Evolutionary conservation across 2,888 invertebrate genomes (phyloP).

Genomic region (Pachymerium ferrugineum): DNA sequence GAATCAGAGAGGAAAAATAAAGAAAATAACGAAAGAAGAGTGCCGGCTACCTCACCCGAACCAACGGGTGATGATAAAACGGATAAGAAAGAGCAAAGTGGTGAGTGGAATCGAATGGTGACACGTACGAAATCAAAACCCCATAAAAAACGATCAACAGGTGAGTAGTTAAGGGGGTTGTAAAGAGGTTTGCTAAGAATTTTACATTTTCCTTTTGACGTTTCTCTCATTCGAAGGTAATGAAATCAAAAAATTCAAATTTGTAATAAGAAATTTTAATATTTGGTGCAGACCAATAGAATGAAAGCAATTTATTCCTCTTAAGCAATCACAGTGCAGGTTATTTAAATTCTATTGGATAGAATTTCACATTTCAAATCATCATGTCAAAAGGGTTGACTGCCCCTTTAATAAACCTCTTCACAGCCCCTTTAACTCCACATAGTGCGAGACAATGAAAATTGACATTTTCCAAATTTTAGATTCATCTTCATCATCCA

Average conservation of each 20-base stretch:
- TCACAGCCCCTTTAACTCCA: no score
- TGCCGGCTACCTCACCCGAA: neutral
- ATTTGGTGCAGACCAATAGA: no score
- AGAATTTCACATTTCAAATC: no score
- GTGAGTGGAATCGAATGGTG: neutral
- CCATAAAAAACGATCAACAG: neutral
- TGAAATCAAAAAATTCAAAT: no score
- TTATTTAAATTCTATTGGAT: no score
- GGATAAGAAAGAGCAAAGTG: neutral
- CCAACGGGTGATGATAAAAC: neutral
- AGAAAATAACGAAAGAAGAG: neutral
- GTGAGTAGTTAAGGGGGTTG: neutral
- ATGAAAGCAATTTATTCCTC: no score
- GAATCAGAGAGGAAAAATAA: constrained; percentile 20
- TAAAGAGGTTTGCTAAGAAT: neutral
- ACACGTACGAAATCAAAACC: neutral
- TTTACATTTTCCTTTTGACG: neutral
- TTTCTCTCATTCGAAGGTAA: no score
- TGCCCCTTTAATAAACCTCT: no score
- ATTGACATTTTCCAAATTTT: neutral
- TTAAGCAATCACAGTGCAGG: no score
- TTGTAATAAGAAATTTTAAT: no score
- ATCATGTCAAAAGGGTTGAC: no score
- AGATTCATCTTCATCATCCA: neutral
- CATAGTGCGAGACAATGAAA: no score